Evolutionary conservation across 2,888 invertebrate species (phyloP).

Genomic region (Polydrusus pterygomalis): DNA sequence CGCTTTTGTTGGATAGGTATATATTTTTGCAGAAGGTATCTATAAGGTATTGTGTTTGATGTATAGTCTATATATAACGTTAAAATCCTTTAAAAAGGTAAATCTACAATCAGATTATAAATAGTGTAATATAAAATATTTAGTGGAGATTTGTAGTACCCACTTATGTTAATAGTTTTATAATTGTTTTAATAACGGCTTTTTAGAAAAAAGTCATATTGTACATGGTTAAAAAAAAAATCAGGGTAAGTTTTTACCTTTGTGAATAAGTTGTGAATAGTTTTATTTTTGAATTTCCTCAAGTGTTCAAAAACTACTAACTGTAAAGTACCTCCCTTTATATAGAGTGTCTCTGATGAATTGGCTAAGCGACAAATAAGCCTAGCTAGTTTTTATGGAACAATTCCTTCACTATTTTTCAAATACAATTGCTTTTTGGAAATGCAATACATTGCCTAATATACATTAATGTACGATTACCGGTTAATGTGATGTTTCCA

Average conservation of each 20-base stretch:
- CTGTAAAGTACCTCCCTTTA: no score
- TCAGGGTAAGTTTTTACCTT: slow-evolving; percentile 25
- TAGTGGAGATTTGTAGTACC: not conserved
- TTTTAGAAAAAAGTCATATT: not conserved
- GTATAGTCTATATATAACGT: slow-evolving; percentile 52
- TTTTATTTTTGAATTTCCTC: slow-evolving; percentile 3
- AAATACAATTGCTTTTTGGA: no score
- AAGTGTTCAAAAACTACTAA: slow-evolving; percentile 12
- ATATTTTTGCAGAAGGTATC: slow-evolving; percentile 42
- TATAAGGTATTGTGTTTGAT: slow-evolving; percentile 41
- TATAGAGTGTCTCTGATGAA: no score
- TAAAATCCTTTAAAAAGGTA: slow-evolving; percentile 35
- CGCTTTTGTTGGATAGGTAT: not conserved
- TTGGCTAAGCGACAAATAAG: no score
- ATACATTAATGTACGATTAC: no score
- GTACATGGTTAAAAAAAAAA: slow-evolving; percentile 8
- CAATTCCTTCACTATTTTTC: no score
- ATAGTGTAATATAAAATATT: slow-evolving; percentile 10
- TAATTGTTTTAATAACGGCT: not conserved
- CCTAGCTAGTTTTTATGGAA: no score
- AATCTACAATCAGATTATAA: slow-evolving; percentile 27
- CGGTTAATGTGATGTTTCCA: no score
- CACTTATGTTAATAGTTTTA: not conserved
- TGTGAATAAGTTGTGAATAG: not conserved
- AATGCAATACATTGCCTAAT: no score